Percentiles rank a stretch among this genome's conserved stretches.
Conservation (phyloP, 2,888 invertebrate genomes). For the Lochmaea capreae region DNA sequence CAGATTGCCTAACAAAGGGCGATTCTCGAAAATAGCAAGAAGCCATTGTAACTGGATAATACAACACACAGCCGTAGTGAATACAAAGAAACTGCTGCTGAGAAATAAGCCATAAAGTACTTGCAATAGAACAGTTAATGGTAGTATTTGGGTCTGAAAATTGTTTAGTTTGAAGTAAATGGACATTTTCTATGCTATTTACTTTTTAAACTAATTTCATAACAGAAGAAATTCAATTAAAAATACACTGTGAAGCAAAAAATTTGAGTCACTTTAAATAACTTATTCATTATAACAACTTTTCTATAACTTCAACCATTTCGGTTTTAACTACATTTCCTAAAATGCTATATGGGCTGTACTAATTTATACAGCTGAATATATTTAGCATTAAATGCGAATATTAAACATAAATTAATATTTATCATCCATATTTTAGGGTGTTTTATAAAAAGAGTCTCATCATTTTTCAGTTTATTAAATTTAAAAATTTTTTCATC, state of each 20-base stretch:
- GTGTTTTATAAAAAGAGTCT: too few relatives aligned
- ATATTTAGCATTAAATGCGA: too few relatives aligned
- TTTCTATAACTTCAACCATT: not conserved
- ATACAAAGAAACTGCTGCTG: conserved; percentile 31
- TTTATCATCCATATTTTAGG: too few relatives aligned
- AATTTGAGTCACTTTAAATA: too few relatives aligned
- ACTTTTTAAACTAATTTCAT: not conserved
- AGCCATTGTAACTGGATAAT: conserved; percentile 39
- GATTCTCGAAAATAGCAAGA: conserved; percentile 32
- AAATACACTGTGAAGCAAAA: not conserved
- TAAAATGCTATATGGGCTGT: not conserved
- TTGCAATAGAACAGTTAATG: conserved; percentile 8
- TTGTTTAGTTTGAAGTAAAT: not conserved
- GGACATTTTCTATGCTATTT: not conserved
- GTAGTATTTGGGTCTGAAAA: not conserved
- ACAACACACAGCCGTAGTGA: conserved; percentile 27
- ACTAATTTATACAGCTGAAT: not conserved
- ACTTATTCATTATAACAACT: too few relatives aligned
- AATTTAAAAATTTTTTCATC: too few relatives aligned
- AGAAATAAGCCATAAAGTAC: conserved; percentile 30
- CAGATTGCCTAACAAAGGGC: conserved; percentile 40
- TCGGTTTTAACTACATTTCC: not conserved
- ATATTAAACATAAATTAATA: too few relatives aligned
- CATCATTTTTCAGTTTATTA: too few relatives aligned
- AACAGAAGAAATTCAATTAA: not conserved